Percentiles rank a stretch among this genome's conserved stretches.
These are phyloP conservation scores for Microtus obscurus DNA, from an alignment of 2,797 vertebrate species.

Conservation along the genomic window DNA sequence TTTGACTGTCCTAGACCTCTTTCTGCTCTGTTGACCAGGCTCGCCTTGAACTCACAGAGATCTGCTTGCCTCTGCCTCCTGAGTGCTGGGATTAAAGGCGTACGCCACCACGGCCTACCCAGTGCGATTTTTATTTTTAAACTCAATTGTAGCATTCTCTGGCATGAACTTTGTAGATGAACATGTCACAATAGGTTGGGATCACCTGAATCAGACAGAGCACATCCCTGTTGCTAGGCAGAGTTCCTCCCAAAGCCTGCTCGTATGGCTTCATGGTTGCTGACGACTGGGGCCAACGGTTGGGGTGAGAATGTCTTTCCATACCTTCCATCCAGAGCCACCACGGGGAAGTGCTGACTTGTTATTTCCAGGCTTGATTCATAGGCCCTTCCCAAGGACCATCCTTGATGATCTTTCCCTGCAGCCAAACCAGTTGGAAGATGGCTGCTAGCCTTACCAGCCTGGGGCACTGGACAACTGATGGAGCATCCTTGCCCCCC, in stretches of 20 bases:
- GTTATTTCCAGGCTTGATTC: neutral
- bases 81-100: no score
- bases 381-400: neutral
- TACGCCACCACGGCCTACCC: no score
- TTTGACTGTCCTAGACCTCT: no score
- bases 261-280: neutral
- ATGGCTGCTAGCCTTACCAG: neutral
- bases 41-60: no score
- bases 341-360: neutral
- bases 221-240: neutral
- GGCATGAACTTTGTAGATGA: neutral
- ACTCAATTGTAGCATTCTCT: neutral
- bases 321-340: no score
- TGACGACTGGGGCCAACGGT: neutral
- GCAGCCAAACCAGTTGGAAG: neutral
- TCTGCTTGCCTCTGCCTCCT: no score
- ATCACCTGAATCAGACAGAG: neutral
- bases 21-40: no score
- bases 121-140: neutral
- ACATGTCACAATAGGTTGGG: neutral
- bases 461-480: neutral
- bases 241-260: neutral
- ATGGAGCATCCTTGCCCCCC: neutral
- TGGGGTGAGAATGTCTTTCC: neutral
- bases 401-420: neutral